Base-by-base conservation (phyloP, 2,888 invertebrate genomes). In the Salpingus planirostris region DNA sequence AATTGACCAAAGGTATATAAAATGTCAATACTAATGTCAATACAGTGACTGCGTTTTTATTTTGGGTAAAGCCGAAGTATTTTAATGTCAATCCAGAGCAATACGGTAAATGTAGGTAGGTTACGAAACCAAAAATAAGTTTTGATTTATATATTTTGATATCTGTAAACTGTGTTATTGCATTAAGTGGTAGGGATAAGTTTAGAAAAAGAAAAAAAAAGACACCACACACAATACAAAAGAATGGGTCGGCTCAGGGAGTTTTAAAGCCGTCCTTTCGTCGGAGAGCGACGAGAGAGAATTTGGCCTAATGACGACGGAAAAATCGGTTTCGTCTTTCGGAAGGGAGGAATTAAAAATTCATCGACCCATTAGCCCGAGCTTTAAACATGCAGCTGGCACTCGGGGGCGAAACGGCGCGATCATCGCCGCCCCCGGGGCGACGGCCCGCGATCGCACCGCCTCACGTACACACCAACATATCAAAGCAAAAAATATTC, bases 61-160 rank as follows among this genome's bases (percentile, higher is more conserved):
- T 50, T 59, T 49, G 54, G 18, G 49, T 51, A 49, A 54, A 47
- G 51, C 53, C 50, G 51, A 52, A 53, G 52, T 57, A 61, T 60
- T 60, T 58, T 58, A 54, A 61, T 59, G 64, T 65, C 65, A 65
- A 65, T 66, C 64, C 63, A 62, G 62, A 66, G 66, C 66, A 66
- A 66, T 66, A 66, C 63, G 60, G 60, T 62, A 60, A 59, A 47
- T 57, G 60, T 64, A 63, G 62, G 55, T 63, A 64, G 61, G 28
- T 43, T 36, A 25, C 8, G 47, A 54, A 56, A 56, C 55, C 52
- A 55, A 59, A 60, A 57, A 36, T 50, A 54, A 52, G 53, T 57
- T 52, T 59, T 55, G 51, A 50, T 59, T 58, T 57, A 61, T 59
- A 59, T 64, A 62, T 65, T 63, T 64, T 64, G 62, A 64, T 64